Conservation (phyloP, 2,797 vertebrate species). For the Allobates femoralis region DNA sequence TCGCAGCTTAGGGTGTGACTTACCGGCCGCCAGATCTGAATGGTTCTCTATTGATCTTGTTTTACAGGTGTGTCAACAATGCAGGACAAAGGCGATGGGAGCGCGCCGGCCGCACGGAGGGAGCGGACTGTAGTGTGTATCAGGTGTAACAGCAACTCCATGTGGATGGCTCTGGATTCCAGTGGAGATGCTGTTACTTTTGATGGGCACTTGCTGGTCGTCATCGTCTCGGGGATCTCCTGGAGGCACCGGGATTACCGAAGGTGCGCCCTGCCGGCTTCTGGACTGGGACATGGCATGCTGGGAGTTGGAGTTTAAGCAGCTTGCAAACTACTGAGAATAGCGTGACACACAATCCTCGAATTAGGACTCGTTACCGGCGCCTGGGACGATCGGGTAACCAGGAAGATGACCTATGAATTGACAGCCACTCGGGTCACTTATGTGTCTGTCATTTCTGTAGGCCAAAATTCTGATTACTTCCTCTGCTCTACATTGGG, state of each 20-base stretch:
- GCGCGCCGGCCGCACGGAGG: not conserved
- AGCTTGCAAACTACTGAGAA: not conserved
- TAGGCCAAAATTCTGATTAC: constrained; percentile 80
- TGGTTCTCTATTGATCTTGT: constrained; percentile 21
- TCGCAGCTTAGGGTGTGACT: constrained; percentile 5
- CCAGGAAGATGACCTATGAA: constrained; percentile 84
- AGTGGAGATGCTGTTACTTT: constrained; percentile 84
- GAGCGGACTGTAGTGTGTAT: constrained; percentile 68
- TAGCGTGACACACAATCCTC: not conserved
- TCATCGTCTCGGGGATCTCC: not conserved
- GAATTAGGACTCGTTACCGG: not conserved
- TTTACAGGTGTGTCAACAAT: constrained; percentile 36
- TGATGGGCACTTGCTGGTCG: constrained; percentile 72
- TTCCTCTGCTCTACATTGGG: not conserved
- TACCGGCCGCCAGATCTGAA: not conserved
- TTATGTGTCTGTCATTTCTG: constrained; percentile 80
- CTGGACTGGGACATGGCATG: not conserved
- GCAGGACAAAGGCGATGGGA: not conserved
- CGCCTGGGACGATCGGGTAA: constrained; percentile 62
- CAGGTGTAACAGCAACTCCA: constrained; percentile 86
- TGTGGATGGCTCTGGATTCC: constrained; percentile 77
- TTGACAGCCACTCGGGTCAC: constrained; percentile 76
- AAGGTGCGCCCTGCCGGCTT: not conserved
- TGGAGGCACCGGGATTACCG: not conserved
- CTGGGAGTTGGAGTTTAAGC: not conserved